Percentiles rank a stretch among this genome's conserved stretches.
phyloP scores from a whole-genome alignment of 2,797 vertebrate genomes.

The Manis pentadactyla region DNA sequence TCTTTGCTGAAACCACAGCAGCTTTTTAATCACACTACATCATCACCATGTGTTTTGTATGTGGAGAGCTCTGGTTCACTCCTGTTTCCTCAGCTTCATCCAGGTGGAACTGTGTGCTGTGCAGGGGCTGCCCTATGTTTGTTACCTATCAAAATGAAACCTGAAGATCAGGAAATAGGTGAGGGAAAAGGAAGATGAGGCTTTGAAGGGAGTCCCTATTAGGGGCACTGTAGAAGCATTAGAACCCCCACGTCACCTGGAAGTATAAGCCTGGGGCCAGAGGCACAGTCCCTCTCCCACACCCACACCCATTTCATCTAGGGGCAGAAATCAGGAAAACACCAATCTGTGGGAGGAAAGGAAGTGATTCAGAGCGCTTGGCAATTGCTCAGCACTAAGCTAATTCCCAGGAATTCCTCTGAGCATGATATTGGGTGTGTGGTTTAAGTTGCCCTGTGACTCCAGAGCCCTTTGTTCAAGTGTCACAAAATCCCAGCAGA shows the following conservation, averaged over 20 bases:
- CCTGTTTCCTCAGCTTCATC: not conserved
- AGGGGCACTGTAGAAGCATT: not conserved
- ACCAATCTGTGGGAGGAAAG: not conserved
- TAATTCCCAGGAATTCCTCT: constrained; percentile 49
- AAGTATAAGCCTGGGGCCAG: not conserved
- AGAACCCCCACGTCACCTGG: no score
- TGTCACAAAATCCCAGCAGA: not conserved
- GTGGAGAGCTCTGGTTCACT: not conserved
- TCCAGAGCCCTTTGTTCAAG: constrained; percentile 48
- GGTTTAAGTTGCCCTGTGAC: constrained; percentile 52
- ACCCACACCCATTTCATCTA: not conserved
- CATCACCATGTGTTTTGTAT: no score
- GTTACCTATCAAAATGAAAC: constrained; percentile 20
- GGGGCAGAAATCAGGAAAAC: constrained; percentile 14
- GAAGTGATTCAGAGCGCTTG: constrained; percentile 54
- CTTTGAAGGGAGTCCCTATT: not conserved
- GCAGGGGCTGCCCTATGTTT: not conserved
- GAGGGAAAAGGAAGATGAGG: not conserved
- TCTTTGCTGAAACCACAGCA: constrained; percentile 17
- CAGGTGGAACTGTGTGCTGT: not conserved
- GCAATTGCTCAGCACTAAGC: not conserved
- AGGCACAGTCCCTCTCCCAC: not conserved
- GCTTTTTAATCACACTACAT: not conserved
- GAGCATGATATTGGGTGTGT: not conserved
- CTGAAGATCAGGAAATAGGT: not conserved